phyloP scores from a whole-genome alignment of 2,113 vertebrate species.

The Silurus meridionalis region DNA sequence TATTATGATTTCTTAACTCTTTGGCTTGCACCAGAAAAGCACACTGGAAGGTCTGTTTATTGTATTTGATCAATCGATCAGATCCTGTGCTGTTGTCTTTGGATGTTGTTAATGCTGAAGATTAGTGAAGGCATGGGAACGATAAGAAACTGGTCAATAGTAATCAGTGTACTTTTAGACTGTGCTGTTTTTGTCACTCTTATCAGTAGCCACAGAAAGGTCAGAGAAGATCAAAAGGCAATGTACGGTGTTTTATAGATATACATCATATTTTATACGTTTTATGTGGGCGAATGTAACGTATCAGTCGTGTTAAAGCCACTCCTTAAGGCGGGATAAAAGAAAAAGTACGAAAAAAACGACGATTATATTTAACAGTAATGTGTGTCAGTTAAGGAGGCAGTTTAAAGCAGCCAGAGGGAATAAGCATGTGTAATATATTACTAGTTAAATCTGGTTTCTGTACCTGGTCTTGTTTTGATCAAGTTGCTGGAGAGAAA shows the following conservation, averaged over 20 bases:
- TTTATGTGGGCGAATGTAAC: neutral
- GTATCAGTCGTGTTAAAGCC: neutral
- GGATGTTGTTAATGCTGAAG: neutral
- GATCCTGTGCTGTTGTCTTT: neutral
- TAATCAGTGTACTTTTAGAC: neutral
- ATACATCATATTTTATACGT: neutral
- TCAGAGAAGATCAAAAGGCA: neutral
- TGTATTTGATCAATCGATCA: neutral
- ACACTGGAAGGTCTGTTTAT: neutral
- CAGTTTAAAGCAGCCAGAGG: neutral
- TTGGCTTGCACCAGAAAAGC: neutral
- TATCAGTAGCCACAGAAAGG: neutral
- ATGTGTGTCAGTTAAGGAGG: neutral
- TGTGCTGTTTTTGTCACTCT: neutral
- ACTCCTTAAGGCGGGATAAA: neutral
- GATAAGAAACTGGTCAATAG: constrained; percentile 1
- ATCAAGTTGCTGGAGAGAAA: neutral
- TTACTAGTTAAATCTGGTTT: neutral
- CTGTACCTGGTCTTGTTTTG: neutral
- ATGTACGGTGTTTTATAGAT: neutral
- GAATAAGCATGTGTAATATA: neutral
- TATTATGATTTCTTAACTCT: too few relatives aligned
- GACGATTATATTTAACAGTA: neutral
- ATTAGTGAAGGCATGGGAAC: neutral
- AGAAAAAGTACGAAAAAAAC: neutral